A percentile compares a stretch with the other conserved stretches of the same genome.
These are phyloP conservation scores for Anarsia innoxiella DNA, from an alignment of 2,888 invertebrate genomes.

Conservation along the genomic window DNA sequence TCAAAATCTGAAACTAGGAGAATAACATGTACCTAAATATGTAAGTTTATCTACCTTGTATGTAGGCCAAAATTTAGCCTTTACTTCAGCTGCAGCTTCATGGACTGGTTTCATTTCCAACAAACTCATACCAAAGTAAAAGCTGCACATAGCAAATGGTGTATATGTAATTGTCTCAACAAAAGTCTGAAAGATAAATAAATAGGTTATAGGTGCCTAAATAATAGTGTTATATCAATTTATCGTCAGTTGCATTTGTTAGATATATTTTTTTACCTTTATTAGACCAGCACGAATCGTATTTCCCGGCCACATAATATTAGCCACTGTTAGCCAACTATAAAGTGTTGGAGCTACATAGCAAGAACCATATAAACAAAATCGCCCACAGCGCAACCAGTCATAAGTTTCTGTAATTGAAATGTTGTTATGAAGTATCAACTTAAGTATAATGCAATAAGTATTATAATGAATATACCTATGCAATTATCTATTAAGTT, in stretches of 20 bases:
- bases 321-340: constrained; percentile 85
- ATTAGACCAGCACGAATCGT: constrained; percentile 80
- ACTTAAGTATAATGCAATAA: too few relatives aligned
- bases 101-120: constrained; percentile 80
- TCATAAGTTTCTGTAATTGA: constrained; percentile 75
- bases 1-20: too few relatives aligned
- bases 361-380: constrained; percentile 85
- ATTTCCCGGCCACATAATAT: constrained; percentile 83
- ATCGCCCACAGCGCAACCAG: constrained; percentile 81
- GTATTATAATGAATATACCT: too few relatives aligned
- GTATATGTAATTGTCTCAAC: constrained; percentile 85
- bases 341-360: constrained; percentile 89
- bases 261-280: constrained; percentile 71
- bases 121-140: constrained; percentile 85
- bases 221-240: too few relatives aligned
- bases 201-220: too few relatives aligned
- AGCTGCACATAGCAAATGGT: constrained; percentile 84
- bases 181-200: constrained; percentile 76
- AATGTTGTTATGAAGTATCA: too few relatives aligned
- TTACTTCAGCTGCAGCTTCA: constrained; percentile 80
- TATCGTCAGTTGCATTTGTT: too few relatives aligned
- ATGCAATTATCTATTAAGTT: not conserved
- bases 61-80: constrained; percentile 83
- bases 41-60: constrained; percentile 73
- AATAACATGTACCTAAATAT: not conserved